These are phyloP conservation scores for Eubasilissa regina DNA, from an alignment of 1,140 invertebrate genomes.

Conservation along the genomic window DNA sequence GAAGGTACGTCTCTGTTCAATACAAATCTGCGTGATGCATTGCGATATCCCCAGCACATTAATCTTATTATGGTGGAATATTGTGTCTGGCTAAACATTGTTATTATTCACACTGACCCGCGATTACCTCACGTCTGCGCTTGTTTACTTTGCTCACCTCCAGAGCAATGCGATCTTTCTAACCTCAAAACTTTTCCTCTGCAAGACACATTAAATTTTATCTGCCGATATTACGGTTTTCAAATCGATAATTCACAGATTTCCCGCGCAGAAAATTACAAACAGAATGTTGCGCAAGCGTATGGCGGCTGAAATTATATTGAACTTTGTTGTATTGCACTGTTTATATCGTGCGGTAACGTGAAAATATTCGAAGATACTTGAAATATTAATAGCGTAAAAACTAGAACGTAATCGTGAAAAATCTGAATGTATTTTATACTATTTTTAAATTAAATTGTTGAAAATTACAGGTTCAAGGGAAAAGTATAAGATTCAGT, in stretches of 20 bases:
- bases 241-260: conserved; percentile 38
- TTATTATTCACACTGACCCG: conserved; percentile 44
- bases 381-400: too few species aligned
- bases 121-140: conserved; percentile 20
- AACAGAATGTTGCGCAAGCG: conserved; percentile 8
- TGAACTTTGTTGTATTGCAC: conserved; percentile 7
- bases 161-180: conserved; percentile 30
- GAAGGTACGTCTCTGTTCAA: background rate
- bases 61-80: conserved; percentile 27
- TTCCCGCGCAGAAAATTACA: conserved; percentile 27
- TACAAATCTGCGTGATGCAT: conserved; percentile 2
- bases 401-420: too few species aligned
- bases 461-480: too few species aligned
- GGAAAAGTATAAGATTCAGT: too few species aligned
- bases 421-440: too few species aligned
- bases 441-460: too few species aligned
- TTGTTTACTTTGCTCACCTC: conserved; percentile 31
- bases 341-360: background rate
- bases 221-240: conserved; percentile 22
- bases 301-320: background rate
- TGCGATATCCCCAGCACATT: conserved; percentile 30
- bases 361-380: background rate
- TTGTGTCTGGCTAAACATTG: conserved; percentile 41
- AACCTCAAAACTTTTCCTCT: conserved; percentile 39
- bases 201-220: conserved; percentile 30